Conservation (phyloP, 1,140 invertebrate species). For the Panulirus ornatus region DNA sequence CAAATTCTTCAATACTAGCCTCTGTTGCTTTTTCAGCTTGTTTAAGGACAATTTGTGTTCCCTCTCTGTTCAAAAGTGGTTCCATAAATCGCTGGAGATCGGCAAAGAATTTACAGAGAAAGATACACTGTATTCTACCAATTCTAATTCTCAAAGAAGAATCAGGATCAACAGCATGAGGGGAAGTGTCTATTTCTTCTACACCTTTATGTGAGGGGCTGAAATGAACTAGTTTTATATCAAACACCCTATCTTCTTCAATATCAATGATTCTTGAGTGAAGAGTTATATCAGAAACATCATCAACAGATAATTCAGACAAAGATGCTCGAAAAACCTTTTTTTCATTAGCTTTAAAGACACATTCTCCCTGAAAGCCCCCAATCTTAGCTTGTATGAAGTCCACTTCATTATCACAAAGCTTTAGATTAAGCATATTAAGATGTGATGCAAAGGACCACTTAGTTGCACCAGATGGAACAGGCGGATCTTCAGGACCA, state of each 20-base stretch:
- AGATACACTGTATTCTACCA: slow-evolving; percentile 85
- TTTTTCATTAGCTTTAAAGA: slow-evolving; percentile 88
- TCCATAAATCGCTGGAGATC: slow-evolving; percentile 85
- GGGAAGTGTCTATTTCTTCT: slow-evolving; percentile 51
- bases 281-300: slow-evolving; percentile 86
- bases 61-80: slow-evolving; percentile 80
- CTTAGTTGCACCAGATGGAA: slow-evolving; percentile 73
- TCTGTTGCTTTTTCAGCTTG: slow-evolving; percentile 75
- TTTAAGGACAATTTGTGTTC: slow-evolving; percentile 56
- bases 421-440: slow-evolving; percentile 63
- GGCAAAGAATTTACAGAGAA: slow-evolving; percentile 85
- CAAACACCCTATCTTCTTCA: slow-evolving; percentile 88
- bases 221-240: slow-evolving; percentile 87
- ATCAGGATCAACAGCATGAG: slow-evolving; percentile 80
- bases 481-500: slow-evolving; percentile 64
- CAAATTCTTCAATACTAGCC: slow-evolving; percentile 80
- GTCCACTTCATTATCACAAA: slow-evolving; percentile 81
- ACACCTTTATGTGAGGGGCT: slow-evolving; percentile 80
- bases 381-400: slow-evolving; percentile 83
- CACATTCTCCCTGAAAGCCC: slow-evolving; percentile 78
- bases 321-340: slow-evolving; percentile 86
- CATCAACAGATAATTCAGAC: slow-evolving; percentile 84
- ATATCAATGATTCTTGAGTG: slow-evolving; percentile 87
- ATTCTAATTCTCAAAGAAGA: slow-evolving; percentile 85
- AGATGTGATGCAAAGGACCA: slow-evolving; percentile 72